phyloP scores from a whole-genome alignment of 1,140 invertebrate species.

The Teleogryllus occipitalis region DNA sequence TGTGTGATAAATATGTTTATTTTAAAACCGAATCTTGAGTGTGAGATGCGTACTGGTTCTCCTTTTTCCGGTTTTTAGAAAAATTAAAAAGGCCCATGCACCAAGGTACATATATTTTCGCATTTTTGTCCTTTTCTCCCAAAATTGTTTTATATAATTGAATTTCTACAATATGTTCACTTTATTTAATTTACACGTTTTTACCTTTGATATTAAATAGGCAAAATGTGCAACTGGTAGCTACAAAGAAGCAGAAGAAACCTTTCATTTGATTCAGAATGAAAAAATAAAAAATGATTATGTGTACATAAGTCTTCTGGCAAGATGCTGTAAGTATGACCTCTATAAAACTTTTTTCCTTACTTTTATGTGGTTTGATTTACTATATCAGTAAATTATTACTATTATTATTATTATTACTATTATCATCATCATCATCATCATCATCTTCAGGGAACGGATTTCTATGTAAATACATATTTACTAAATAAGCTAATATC shows the following conservation, averaged over 20 bases:
- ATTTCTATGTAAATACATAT: no score
- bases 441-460: no score
- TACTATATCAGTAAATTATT: no score
- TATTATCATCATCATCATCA: no score
- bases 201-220: conserved; percentile 32
- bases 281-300: conserved; percentile 72
- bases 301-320: conserved; percentile 79
- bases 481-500: no score
- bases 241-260: conserved; percentile 92
- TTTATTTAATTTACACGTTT: neutral
- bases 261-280: conserved; percentile 76
- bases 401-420: no score
- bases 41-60: no score
- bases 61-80: neutral
- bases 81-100: neutral
- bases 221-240: conserved; percentile 87
- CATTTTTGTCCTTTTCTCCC: neutral
- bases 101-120: neutral
- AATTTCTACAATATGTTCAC: neutral
- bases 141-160: neutral
- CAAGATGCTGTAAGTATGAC: conserved; percentile 64
- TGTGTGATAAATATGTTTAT: no score
- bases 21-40: no score
- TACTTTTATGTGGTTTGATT: no score
- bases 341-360: no score